phyloP scores from a whole-genome alignment of 2,888 invertebrate genomes.

The Spodoptera exigua region DNA sequence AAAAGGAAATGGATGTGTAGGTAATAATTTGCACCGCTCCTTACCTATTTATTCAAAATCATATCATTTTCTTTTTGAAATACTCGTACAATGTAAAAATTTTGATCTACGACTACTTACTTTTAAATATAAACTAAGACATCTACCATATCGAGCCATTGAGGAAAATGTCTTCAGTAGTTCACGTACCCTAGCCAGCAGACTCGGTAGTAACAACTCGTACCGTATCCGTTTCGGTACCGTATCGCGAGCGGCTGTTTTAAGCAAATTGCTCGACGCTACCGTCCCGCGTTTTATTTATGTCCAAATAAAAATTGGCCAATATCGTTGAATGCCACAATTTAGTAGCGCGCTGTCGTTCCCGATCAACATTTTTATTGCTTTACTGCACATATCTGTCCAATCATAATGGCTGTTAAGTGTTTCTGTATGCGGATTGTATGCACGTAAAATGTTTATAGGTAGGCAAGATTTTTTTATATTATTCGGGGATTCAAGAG shows the following conservation, averaged over 20 bases:
- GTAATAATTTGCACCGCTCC: too few species aligned
- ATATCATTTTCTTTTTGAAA: too few species aligned
- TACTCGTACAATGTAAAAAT: too few species aligned
- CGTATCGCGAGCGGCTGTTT: constrained; percentile 70
- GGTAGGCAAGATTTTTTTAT: neutral
- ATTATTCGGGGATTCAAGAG: too few species aligned
- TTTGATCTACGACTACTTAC: too few species aligned
- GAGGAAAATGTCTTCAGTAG: constrained; percentile 8
- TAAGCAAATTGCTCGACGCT: constrained; percentile 82
- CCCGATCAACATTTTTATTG: constrained; percentile 42
- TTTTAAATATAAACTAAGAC: too few species aligned
- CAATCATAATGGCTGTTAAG: constrained; percentile 50
- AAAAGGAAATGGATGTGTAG: too few species aligned
- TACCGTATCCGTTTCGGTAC: constrained; percentile 47
- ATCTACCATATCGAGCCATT: neutral
- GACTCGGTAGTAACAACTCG: constrained; percentile 13
- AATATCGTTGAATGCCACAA: constrained; percentile 71
- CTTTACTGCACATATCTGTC: constrained; percentile 45
- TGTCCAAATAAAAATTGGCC: constrained; percentile 81
- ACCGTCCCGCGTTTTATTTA: constrained; percentile 82
- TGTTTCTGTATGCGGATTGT: constrained; percentile 9
- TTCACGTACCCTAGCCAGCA: constrained; percentile 15
- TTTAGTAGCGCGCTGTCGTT: constrained; percentile 65
- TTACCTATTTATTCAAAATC: too few species aligned
- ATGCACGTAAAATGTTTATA: constrained; percentile 5